Conservation (phyloP, 2,888 invertebrate species). For the Mactromeris polynyma region DNA sequence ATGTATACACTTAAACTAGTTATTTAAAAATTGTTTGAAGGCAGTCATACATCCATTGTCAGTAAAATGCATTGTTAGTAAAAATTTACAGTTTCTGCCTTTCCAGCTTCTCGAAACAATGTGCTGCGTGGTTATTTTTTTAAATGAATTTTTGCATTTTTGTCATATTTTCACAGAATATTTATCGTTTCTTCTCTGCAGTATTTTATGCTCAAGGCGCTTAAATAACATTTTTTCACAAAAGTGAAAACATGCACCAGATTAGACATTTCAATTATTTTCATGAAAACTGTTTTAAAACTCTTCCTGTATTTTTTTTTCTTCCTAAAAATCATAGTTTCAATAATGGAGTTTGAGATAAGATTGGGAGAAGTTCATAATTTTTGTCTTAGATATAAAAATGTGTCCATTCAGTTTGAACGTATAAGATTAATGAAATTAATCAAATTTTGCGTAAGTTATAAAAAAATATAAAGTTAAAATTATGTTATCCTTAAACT, state of each 20-base stretch:
- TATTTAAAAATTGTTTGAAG: no score
- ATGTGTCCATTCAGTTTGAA: neutral
- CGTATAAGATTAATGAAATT: neutral
- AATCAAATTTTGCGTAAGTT: neutral
- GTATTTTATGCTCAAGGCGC: neutral
- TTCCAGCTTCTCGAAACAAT: neutral
- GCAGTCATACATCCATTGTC: neutral
- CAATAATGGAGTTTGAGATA: neutral
- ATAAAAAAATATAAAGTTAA: neutral
- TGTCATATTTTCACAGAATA: constrained; percentile 10
- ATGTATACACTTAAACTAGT: no score
- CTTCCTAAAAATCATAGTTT: neutral
- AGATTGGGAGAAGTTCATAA: neutral
- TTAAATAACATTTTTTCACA: neutral
- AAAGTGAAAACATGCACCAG: neutral
- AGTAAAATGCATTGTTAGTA: constrained; percentile 6
- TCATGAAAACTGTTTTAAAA: constrained; percentile 28
- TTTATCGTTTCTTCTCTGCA: neutral
- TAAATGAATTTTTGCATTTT: neutral
- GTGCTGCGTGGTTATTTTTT: neutral
- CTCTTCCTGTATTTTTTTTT: neutral
- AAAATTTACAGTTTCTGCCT: neutral
- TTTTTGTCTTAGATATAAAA: neutral
- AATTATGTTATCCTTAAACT: neutral
- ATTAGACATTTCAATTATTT: constrained; percentile 27